Base-by-base conservation (phyloP, 2,888 invertebrate species). In the Chouioia cunea region DNA sequence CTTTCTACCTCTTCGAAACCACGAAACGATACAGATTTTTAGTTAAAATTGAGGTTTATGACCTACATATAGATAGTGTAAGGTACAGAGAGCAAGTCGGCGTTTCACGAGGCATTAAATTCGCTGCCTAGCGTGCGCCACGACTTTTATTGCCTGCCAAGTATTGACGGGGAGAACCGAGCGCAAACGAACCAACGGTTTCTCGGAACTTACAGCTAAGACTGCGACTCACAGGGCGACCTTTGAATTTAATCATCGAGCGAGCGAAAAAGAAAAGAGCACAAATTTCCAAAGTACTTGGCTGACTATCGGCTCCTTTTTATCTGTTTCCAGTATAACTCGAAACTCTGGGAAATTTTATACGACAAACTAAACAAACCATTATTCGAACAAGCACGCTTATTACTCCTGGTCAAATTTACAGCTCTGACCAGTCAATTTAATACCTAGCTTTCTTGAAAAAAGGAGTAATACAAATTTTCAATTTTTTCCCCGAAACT, bases 21-120 rank as follows among this genome's bases (percentile, higher is more conserved):
- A 3, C 52, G 15, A 1, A 20, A 15, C 59, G 27, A 65, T 66
- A 66, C 60, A 23, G 52, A 66, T 71, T 71, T 65, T 66, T 10
- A 60, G 50, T 62, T 62, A 71, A 62, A 71, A 62, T 71, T 62
- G 66, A 57, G 62, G 18, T 65, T 71, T 66, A 60, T 23, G 52
- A 47, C 27, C 70, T 44, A 16, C 56, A 48, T 59, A 36, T 36
- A 36, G 36, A 36, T 36, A 36, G 4, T 36, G 36, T 36, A 36
- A 36, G 36, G 27, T 27, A 27, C 27, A 36, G 46, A 16, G n/a
- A 36, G 15, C 1, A 18, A 23, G 16, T 20, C 20, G 46, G n/a
- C 44, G 48, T 57, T 69, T 57, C 69, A 65, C 48, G 20, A 36
- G 64, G 58, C 60, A 65, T 70, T 60, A 60, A 70, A 70, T 65